Percentiles rank a stretch among this genome's conserved stretches.
These are phyloP conservation scores for Bedellia somnulentella DNA, from an alignment of 2,888 invertebrate genomes.

Conservation along the genomic window DNA sequence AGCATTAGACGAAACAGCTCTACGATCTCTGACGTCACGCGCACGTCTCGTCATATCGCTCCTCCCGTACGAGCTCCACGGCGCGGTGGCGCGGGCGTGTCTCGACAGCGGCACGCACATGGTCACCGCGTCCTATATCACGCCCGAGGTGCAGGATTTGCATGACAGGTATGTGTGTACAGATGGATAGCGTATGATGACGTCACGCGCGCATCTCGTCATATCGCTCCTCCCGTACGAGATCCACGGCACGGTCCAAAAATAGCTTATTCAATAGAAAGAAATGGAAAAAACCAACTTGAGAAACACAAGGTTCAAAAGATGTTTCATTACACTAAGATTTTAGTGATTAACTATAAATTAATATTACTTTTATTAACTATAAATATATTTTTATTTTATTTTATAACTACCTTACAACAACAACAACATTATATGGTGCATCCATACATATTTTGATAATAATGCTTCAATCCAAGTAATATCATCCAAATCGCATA, in stretches of 20 bases:
- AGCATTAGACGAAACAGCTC: slow-evolving; percentile 72
- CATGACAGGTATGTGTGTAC: slow-evolving; percentile 66
- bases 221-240: slow-evolving; percentile 90
- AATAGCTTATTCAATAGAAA: slow-evolving; percentile 2
- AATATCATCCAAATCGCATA: no score
- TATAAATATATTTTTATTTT: no score
- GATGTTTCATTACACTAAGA: no score
- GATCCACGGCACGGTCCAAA: slow-evolving; percentile 74
- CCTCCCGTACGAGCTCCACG: slow-evolving; percentile 89
- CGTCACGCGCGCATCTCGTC: slow-evolving; percentile 74
- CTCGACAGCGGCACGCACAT: slow-evolving; percentile 85
- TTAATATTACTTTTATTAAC: no score
- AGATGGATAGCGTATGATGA: slow-evolving; percentile 33
- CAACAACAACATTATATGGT: no score
- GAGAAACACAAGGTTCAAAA: no score
- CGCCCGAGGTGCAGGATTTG: slow-evolving; percentile 78
- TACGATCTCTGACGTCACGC: slow-evolving; percentile 69
- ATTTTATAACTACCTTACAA: no score
- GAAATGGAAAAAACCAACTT: slow-evolving; percentile 1
- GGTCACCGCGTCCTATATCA: slow-evolving; percentile 95
- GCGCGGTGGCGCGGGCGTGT: slow-evolving; percentile 82
- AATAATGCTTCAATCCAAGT: no score
- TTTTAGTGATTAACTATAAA: no score
- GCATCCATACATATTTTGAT: no score
- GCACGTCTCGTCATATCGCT: slow-evolving; percentile 84